Conservation (phyloP, 2,797 vertebrate species). For the Spinus olivaceus region DNA sequence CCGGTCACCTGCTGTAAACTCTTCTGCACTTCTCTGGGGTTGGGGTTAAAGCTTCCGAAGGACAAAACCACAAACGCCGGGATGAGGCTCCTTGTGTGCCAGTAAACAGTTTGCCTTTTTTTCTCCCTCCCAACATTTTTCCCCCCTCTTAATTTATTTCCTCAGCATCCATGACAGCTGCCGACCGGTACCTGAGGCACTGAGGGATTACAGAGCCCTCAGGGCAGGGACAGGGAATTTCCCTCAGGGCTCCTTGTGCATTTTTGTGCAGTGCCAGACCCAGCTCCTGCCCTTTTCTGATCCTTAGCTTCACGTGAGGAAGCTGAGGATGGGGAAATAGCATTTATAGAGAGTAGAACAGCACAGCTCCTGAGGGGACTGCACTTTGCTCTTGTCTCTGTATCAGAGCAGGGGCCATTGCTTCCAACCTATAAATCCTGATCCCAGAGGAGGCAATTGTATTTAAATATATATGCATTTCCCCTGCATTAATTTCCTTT, state of each 20-base stretch:
- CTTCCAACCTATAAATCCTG: constrained; percentile 63
- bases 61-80: not conserved
- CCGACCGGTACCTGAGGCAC: accelerated
- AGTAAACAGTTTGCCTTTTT: not conserved
- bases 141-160: not conserved
- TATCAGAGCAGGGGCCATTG: not conserved
- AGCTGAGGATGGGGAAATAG: not conserved
- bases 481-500: constrained; percentile 58
- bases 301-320: not conserved
- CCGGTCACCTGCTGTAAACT: not conserved
- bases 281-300: not conserved
- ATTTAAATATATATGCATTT: constrained; percentile 32
- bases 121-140: too few relatives aligned
- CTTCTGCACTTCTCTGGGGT: accelerated
- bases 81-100: not conserved
- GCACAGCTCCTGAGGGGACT: not conserved
- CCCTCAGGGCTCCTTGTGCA: not conserved
- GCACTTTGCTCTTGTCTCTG: not conserved
- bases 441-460: constrained; percentile 31
- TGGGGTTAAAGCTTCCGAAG: not conserved
- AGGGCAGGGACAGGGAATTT: not conserved
- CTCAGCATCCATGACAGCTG: too few relatives aligned
- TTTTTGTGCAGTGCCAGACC: not conserved
- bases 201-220: not conserved
- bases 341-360: not conserved